These are phyloP conservation scores for Arenicola marina DNA, from an alignment of 2,888 invertebrate species.

Conservation along the genomic window DNA sequence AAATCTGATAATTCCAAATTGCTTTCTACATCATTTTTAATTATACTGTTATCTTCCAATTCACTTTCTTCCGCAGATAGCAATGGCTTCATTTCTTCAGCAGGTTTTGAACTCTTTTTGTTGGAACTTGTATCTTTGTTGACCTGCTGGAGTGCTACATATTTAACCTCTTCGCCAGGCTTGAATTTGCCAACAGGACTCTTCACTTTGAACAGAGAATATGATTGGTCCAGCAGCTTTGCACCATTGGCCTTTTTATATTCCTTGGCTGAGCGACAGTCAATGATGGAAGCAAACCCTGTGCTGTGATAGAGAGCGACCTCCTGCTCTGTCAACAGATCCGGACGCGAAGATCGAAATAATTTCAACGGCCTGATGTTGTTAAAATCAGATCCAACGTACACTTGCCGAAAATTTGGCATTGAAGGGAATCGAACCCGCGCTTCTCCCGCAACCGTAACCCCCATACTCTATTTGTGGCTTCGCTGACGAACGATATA, in stretches of 20 bases:
- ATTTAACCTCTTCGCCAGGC: conserved; percentile 28
- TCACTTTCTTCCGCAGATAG: background rate
- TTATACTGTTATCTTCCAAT: background rate
- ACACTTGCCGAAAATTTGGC: conserved; percentile 18
- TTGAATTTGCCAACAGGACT: conserved; percentile 33
- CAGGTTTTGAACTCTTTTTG: background rate
- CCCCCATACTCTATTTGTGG: too few relatives aligned
- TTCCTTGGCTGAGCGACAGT: conserved; percentile 44
- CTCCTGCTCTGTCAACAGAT: conserved; percentile 40
- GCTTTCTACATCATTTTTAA: background rate
- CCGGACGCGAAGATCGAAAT: conserved; percentile 50
- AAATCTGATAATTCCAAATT: background rate
- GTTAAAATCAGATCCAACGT: background rate
- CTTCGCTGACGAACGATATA: too few relatives aligned
- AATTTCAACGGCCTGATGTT: conserved; percentile 17
- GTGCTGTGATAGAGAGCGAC: conserved; percentile 34
- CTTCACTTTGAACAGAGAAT: conserved; percentile 38
- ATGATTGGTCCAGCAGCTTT: conserved; percentile 40
- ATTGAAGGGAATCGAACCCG: conserved; percentile 18
- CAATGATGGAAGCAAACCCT: conserved; percentile 44
- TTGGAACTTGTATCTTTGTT: background rate
- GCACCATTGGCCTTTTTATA: conserved; percentile 38
- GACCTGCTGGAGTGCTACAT: conserved; percentile 4
- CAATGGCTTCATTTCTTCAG: background rate
- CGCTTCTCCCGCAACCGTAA: too few relatives aligned